Conservation (phyloP, 1,140 invertebrate genomes). For the Anastrepha ludens region DNA sequence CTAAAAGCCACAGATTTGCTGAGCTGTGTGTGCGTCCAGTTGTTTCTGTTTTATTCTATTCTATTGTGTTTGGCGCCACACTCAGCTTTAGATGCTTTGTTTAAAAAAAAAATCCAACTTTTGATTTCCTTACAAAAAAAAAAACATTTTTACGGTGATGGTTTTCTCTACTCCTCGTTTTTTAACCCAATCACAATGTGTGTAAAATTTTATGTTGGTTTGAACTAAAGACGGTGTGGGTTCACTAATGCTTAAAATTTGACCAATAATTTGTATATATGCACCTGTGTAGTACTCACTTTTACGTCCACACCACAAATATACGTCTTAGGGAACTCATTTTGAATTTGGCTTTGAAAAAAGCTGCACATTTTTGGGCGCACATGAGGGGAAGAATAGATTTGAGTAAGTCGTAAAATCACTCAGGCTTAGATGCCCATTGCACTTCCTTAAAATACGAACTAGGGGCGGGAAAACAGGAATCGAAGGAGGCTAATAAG, state of each 20-base stretch:
- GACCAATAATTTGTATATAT: background rate
- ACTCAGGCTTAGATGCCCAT: no score
- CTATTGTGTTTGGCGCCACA: slow-evolving; percentile 40
- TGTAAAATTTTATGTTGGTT: background rate
- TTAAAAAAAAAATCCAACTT: background rate
- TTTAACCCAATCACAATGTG: background rate
- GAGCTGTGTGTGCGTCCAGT: slow-evolving; percentile 7
- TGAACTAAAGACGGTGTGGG: background rate
- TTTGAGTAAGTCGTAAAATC: no score
- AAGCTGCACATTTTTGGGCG: no score
- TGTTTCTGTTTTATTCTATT: slow-evolving; percentile 27
- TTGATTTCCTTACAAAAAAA: background rate
- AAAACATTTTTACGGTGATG: slow-evolving; percentile 2
- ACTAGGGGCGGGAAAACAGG: no score
- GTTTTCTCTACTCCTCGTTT: background rate
- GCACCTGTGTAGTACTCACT: no score
- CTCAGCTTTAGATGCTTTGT: slow-evolving; percentile 3
- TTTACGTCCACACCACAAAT: no score
- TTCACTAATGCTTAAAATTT: background rate
- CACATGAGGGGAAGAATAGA: no score
- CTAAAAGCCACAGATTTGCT: background rate
- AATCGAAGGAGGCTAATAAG: no score
- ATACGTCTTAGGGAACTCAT: no score
- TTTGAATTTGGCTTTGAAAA: no score
- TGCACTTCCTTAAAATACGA: no score